Percentiles rank a stretch among this genome's conserved stretches.
phyloP scores from a whole-genome alignment of 2,888 invertebrate species.

The Philhelius pedissequus region DNA sequence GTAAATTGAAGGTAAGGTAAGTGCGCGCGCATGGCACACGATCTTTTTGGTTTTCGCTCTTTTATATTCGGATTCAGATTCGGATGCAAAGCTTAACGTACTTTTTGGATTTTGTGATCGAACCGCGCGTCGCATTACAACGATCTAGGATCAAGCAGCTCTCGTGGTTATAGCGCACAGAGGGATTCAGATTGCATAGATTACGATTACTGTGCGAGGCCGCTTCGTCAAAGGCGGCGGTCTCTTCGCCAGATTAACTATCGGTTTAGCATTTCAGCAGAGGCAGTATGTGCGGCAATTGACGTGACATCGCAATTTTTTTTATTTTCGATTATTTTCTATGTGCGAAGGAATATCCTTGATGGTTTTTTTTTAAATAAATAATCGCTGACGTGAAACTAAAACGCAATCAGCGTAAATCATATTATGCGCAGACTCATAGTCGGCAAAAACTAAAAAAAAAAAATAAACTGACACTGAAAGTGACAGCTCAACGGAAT shows the following conservation, averaged over 20 bases:
- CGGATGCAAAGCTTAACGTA: background rate
- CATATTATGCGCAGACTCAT: slow-evolving; percentile 24
- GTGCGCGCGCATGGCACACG: slow-evolving; percentile 44
- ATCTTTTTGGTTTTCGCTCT: background rate
- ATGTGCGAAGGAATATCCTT: slow-evolving; percentile 9
- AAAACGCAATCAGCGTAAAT: slow-evolving; percentile 55
- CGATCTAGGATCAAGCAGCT: slow-evolving; percentile 38
- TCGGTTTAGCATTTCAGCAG: slow-evolving; percentile 43
- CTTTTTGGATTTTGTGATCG: slow-evolving; percentile 19
- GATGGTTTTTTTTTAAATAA: slow-evolving; percentile 12
- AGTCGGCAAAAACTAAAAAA: background rate
- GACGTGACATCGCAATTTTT: slow-evolving; percentile 35
- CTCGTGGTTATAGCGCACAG: slow-evolving; percentile 13
- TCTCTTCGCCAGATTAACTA: slow-evolving; percentile 57
- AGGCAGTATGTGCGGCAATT: slow-evolving; percentile 32
- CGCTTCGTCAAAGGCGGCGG: slow-evolving; percentile 56
- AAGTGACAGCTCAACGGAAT: slow-evolving; percentile 21
- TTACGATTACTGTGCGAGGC: slow-evolving; percentile 16
- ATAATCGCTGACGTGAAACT: slow-evolving; percentile 18
- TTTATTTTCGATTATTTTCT: background rate
- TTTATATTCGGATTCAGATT: background rate
- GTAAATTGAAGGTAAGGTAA: slow-evolving; percentile 24
- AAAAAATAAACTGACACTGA: slow-evolving; percentile 12
- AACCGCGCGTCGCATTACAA: slow-evolving; percentile 17
- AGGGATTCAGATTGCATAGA: slow-evolving; percentile 23